Base-by-base conservation (phyloP, 2,113 vertebrate genomes). In the Nibea albiflora region DNA sequence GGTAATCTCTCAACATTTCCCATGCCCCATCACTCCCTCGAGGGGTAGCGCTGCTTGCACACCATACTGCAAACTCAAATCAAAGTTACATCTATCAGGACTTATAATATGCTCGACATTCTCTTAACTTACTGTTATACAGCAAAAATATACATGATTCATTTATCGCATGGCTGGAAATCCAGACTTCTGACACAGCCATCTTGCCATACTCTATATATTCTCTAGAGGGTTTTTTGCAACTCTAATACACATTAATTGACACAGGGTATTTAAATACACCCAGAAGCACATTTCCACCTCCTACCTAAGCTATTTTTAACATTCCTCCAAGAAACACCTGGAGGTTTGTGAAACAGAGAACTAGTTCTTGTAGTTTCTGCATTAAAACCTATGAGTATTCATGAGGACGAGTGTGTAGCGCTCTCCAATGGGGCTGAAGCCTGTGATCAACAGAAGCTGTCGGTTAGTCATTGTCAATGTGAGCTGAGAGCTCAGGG, bases 1-100 rank as follows among this genome's bases (percentile, higher is more conserved):
- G 74, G 85, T 91, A 89, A 93, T 94, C 88, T 85, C 86, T 81
- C 73, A 73, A 72, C 56, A 76, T 77, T 84, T 80, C 73, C 44
- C 64, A 31, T 46, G 56, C 42, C 52, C 64, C 75, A 70, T 73
- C 76, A 75, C 64, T 84, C 71, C 60, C 63, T 54, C 57, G 49
- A 86, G 85, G 39, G n/a, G 26, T 22, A 73, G 42, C 5, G 3
- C 52, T 46, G 42, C 69, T 53, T 56, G 47, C 42, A 65, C 56
- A 67, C 50, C 54, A 78, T 78, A 65, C 19, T n/a, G 0, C 65
- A 86, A 87, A 84, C 53, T 70, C 64, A 64, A 73, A 89, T 86
- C 56, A 80, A 63, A 88, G 35, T 64, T 70, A 20, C n/a, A 52
- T 86, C 74, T 16, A 72, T 73, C 67, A 57, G 56, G 10, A 74